phyloP scores from a whole-genome alignment of 2,797 vertebrate species.

The Myotis daubentonii region DNA sequence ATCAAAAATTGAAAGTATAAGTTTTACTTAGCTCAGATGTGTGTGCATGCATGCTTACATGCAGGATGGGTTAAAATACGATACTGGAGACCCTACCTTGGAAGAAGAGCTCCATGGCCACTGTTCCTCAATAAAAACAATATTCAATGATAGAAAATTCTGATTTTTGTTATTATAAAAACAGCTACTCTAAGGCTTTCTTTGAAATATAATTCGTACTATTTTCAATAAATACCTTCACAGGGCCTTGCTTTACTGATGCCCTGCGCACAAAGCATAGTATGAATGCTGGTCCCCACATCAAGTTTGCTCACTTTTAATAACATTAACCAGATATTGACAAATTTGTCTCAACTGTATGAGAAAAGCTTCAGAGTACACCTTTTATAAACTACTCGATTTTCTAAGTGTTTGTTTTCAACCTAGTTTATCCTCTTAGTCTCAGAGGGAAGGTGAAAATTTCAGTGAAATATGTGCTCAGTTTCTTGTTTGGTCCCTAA shows the following conservation, averaged over 20 bases:
- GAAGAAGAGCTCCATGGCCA: neutral
- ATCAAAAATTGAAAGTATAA: neutral
- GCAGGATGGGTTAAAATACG: neutral
- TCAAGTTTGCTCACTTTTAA: constrained; percentile 49
- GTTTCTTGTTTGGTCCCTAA: constrained; percentile 69
- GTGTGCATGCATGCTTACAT: too few relatives aligned
- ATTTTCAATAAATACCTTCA: constrained; percentile 6
- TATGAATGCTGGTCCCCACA: neutral
- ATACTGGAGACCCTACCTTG: neutral
- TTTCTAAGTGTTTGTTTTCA: constrained; percentile 70
- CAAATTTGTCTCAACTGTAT: constrained; percentile 44
- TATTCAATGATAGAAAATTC: constrained; percentile 4
- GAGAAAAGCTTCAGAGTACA: constrained; percentile 26
- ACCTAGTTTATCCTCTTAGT: constrained; percentile 65
- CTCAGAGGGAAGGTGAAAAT: constrained; percentile 65
- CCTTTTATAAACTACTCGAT: constrained; percentile 40
- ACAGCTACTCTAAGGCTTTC: neutral
- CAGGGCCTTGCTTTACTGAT: neutral
- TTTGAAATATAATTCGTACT: neutral
- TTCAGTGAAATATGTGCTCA: constrained; percentile 71
- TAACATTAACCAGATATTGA: constrained; percentile 53
- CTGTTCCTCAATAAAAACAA: neutral
- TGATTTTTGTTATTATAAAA: constrained; percentile 20
- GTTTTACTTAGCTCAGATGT: neutral
- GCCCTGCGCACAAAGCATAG: neutral